These are phyloP conservation scores for Cephalopachus bancanus DNA, from an alignment of 2,797 vertebrate genomes.

Conservation along the genomic window DNA sequence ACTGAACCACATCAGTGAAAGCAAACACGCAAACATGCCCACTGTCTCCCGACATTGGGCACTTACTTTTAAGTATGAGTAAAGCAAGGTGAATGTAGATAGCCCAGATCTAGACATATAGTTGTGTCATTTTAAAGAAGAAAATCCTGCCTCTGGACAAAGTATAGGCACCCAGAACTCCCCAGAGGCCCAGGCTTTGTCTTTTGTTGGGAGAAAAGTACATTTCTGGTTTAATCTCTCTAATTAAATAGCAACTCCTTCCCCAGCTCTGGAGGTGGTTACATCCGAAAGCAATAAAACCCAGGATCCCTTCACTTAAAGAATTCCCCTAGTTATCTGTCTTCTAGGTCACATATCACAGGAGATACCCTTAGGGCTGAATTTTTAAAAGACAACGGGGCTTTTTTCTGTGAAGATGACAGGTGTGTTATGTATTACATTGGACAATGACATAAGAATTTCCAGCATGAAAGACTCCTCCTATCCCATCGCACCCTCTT, in stretches of 20 bases:
- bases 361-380: constrained; percentile 83
- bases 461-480: constrained; percentile 83
- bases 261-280: constrained; percentile 67
- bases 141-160: constrained; percentile 74
- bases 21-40: neutral
- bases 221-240: constrained; percentile 70
- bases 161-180: constrained; percentile 78
- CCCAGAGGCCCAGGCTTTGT: constrained; percentile 12
- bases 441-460: constrained; percentile 87
- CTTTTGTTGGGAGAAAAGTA: constrained; percentile 68
- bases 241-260: constrained; percentile 77
- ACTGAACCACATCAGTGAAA: neutral
- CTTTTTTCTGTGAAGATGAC: constrained; percentile 85
- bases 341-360: constrained; percentile 83
- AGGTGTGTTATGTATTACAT: constrained; percentile 84
- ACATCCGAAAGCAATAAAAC: constrained; percentile 78
- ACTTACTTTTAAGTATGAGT: constrained; percentile 29
- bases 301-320: constrained; percentile 80
- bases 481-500: constrained; percentile 72
- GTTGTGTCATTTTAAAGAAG: constrained; percentile 54
- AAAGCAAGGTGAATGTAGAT: constrained; percentile 9
- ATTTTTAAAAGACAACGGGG: constrained; percentile 81
- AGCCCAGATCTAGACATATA: neutral
- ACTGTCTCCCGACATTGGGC: neutral
- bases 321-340: constrained; percentile 77